Evolutionary conservation across 2,797 vertebrate species (phyloP).

Genomic region (Prunella strophiata): DNA sequence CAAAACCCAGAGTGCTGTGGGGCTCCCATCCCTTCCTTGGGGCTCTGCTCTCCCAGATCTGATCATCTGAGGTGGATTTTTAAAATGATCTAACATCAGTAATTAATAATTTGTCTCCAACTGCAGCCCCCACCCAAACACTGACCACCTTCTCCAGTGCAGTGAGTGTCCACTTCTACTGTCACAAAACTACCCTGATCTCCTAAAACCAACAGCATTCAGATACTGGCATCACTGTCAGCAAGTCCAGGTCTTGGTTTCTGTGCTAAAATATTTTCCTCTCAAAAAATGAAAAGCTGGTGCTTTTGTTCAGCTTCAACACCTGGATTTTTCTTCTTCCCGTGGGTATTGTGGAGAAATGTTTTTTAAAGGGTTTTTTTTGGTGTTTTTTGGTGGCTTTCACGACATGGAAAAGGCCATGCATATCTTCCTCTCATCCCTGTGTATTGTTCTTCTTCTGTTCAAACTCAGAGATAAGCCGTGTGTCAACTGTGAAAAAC

Average conservation of each 20-base stretch:
- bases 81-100: too few species aligned
- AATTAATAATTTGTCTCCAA: background rate
- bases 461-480: background rate
- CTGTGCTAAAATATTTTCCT: background rate
- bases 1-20: background rate
- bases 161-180: rapidly evolving
- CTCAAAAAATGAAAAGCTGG: background rate
- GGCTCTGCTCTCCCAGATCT: background rate
- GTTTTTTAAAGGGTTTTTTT: background rate
- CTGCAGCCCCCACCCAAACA: background rate
- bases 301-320: background rate
- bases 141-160: background rate
- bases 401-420: background rate
- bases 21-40: rapidly evolving
- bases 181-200: background rate
- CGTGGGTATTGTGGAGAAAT: background rate
- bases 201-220: background rate
- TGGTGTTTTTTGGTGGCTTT: background rate
- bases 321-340: background rate
- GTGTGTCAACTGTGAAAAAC: background rate
- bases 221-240: too few species aligned
- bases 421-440: background rate
- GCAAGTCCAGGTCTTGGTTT: background rate
- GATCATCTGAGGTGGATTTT: background rate
- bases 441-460: background rate